Evolutionary conservation across 2,797 vertebrate species (phyloP), one percentile per base, ranked within the genome.

Genomic region (Selene dorsalis): DNA sequence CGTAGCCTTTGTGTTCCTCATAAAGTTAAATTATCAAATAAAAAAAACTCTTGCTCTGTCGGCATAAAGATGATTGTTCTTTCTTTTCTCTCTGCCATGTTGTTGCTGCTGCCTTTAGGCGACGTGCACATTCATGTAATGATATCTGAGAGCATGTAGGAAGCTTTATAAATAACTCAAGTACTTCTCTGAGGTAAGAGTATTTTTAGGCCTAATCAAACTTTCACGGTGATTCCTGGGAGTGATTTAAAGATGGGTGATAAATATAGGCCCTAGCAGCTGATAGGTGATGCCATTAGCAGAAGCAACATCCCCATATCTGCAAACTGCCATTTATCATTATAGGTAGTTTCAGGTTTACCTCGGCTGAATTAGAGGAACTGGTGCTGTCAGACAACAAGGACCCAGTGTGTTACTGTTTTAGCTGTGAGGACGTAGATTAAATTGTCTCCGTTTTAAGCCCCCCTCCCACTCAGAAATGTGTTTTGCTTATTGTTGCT

Each of bases 161-260:
- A 87, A 67, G 81, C 84, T 86, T 88, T 88, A 93, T 79, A 91
- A 91, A 92, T 91, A 92, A 91, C 87, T 88, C 67, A 73, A 87
- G 85, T 85, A 84, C 80, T 85, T 84, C 81, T 80, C 77, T 77
- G 67, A 91, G 82, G 84, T 79, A 63, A n/a, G 69, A 83, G 80
- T 92, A 90, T 89, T 91, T 91, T 88, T 92, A 91, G 85, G 83
- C 69, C 78, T 84, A 77, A 89, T 90, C 86, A 88, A 91, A 91
- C 73, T 80, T 86, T 84, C 61, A 17, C 72, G 1, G 47, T 59
- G 84, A 82, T 72, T 82, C 61, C 69, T 73, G 47, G n/a, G 75
- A 81, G 45, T 65, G 76, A 82, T 69, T 81, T 74, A 65, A 56
- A 76, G 60, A 68, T 26, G 72, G 43, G 57, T 68, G 59, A 77